Evolutionary conservation across 2,888 invertebrate species (phyloP).

Genomic region (Iselma pallidipennis): DNA sequence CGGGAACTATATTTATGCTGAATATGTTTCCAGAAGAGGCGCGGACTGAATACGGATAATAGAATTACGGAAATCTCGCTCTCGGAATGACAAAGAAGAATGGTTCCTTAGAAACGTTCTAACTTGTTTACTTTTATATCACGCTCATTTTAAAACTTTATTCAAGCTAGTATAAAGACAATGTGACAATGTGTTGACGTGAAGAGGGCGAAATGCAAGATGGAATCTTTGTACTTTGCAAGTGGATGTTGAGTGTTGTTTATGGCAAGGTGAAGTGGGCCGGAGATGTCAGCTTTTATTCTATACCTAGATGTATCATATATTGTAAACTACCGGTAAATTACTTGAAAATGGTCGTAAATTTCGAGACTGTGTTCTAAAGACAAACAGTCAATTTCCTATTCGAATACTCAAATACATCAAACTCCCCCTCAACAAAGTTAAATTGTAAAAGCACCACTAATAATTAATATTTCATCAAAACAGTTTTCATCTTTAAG

Average conservation of each 20-base stretch:
- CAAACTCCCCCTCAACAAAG: background rate
- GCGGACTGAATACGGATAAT: conserved; percentile 49
- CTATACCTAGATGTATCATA: conserved; percentile 13
- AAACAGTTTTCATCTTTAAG: background rate
- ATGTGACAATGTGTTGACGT: conserved; percentile 9
- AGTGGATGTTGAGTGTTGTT: conserved; percentile 33
- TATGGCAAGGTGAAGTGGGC: conserved; percentile 36
- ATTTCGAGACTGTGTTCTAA: conserved; percentile 15
- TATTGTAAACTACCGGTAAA: conserved; percentile 19
- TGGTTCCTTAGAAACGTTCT: conserved; percentile 41
- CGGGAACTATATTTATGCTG: conserved; percentile 48
- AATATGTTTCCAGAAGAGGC: conserved; percentile 48
- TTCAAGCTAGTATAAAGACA: conserved; percentile 4
- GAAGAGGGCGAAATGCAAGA: conserved; percentile 19
- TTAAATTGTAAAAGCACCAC: background rate
- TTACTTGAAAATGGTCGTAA: conserved; percentile 20
- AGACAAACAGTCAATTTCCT: conserved; percentile 8
- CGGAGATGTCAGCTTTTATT: conserved; percentile 30
- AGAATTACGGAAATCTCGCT: conserved; percentile 49
- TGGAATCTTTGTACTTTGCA: conserved; percentile 13
- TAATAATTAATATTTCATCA: background rate
- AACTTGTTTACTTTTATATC: conserved; percentile 47
- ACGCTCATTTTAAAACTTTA: conserved; percentile 31
- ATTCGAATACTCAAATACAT: conserved; percentile 2
- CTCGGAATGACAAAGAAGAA: conserved; percentile 48